These are phyloP conservation scores for Brachyhypopomus occidentalis DNA, from an alignment of 2,113 vertebrate genomes.

Conservation along the genomic window DNA sequence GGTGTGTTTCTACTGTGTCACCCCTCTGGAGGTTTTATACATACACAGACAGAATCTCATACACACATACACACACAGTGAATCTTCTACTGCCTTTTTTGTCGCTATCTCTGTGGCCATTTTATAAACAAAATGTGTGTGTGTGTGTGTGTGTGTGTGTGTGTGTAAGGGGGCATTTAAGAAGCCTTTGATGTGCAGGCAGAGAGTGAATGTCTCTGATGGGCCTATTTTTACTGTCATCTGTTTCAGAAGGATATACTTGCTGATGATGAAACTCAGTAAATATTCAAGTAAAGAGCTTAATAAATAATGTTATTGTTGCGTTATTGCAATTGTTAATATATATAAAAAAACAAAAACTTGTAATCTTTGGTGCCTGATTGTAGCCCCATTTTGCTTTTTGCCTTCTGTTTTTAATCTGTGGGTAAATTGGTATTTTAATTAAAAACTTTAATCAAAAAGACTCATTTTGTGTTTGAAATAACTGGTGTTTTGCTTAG, in stretches of 20 bases:
- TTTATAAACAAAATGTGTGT: slow-evolving; percentile 37
- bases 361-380: slow-evolving; percentile 81
- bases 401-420: slow-evolving; percentile 80
- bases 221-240: slow-evolving; percentile 59
- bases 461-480: slow-evolving; percentile 20
- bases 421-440: slow-evolving; percentile 81
- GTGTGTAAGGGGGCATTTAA: slow-evolving; percentile 41
- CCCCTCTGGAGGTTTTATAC: neutral
- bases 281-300: slow-evolving; percentile 61
- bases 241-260: slow-evolving; percentile 62
- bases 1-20: slow-evolving; percentile 33
- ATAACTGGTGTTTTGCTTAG: slow-evolving; percentile 40
- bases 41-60: slow-evolving; percentile 5
- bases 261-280: slow-evolving; percentile 43
- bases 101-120: slow-evolving; percentile 67
- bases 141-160: slow-evolving; percentile 13
- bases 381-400: slow-evolving; percentile 81
- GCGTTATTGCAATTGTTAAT: slow-evolving; percentile 79
- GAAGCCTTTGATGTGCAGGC: slow-evolving; percentile 67
- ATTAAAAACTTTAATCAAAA: slow-evolving; percentile 75
- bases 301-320: slow-evolving; percentile 79
- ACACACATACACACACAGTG: slow-evolving; percentile 2
- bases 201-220: slow-evolving; percentile 69
- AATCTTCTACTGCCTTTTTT: slow-evolving; percentile 55
- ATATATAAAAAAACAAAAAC: slow-evolving; percentile 59